Evolutionary conservation across 2,888 invertebrate genomes (phyloP), one percentile per base, ranked within the genome.

Genomic region (Drosophila parthenogenetica): DNA sequence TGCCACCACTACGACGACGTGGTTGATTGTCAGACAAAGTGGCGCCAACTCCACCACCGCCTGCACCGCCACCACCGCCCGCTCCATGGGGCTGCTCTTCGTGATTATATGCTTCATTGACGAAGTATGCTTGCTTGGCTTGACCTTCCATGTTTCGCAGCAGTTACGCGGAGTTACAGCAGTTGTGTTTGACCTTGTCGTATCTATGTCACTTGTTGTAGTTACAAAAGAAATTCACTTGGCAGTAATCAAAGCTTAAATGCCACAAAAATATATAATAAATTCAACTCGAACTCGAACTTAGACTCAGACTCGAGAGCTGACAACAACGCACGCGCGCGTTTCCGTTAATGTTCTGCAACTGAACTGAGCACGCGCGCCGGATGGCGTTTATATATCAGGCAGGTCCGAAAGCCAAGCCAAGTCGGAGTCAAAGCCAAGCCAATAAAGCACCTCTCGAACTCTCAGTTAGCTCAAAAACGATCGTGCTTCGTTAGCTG

Each of bases 1-100:
- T 90, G 29, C 82, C 90, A 59, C 90, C 90, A 48, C 91, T 90
- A 14, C 90, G 87, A 5, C 90, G 90, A 51, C 90, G 87, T 29
- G 90, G 78, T 2, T 69, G 75, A 54, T 87, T 87, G 11, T 74
- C 80, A 39, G 40, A 14, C 19, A 11, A 8, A 5, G 40, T 19
- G 3, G 32, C 51, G 8, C 51, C 49, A 16, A 14, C 22, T 8
- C 46, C 51, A 7, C 32, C 73, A 0, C 69, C 73, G n/a, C 66
- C 73, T 7, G 49, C 66, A 35, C 64, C 16, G 29, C 48, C 54
- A 17, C 69, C 73, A 0, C 69, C 73, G n/a, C 66, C 74, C 11
- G 50, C 66, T 40, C 66, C 69, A 43, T 65, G 65, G 1, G 69
- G 78, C 46, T 64, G 69, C 55, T 83, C 89, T 51, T 86, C 89